Evolutionary conservation across 1,140 invertebrate genomes (phyloP), one percentile per base, ranked within the genome.

Genomic region (Capitella teleta): DNA sequence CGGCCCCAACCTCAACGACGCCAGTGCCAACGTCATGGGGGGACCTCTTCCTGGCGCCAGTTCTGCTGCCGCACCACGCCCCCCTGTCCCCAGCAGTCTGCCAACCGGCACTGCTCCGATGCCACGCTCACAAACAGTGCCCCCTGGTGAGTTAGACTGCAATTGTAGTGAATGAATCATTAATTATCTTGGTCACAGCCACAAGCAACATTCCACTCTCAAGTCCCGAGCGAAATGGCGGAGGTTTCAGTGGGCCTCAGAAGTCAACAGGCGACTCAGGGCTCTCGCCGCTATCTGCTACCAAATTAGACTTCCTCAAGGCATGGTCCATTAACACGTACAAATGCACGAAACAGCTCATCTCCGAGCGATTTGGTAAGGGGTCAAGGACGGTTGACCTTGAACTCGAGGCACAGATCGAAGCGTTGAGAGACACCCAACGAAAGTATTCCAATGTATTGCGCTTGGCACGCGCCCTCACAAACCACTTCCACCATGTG

Each of bases 321-420:
- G 89, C 87, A 63, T 97, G 93, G 93, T 88, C 89, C 62, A 86
- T 95, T 63, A 93, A 90, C 48, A 95, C 92, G 1, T 96, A 93
- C 66, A 96, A 96, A 72, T 96, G 90, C 66, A 95, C 91, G 0
- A 87, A 87, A 57, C 92, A 97, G 68, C 77, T 93, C 37, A 82
- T 97, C 71, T 87, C 91, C 62, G 91, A 96, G 68, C 92, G 89
- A 73, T 74, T 96, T 38, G 92, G 42, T 41, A 49, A 62, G 54
- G 66, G 86, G 32, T 87, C 87, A 34, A 61, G 87, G 52, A 95
- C 91, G 28, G 83, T 90, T 48, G 88, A 94, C 77, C 60, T 77
- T 79, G 90, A 95, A 71, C 69, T 96, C 51, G 91, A 97, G 77
- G 79, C 82, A 19, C 86, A 93, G 69, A 95, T 97, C 53, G 90